Evolutionary conservation across 2,888 invertebrate genomes (phyloP), one percentile per base, ranked within the genome.

Genomic region (Tipula helvola): DNA sequence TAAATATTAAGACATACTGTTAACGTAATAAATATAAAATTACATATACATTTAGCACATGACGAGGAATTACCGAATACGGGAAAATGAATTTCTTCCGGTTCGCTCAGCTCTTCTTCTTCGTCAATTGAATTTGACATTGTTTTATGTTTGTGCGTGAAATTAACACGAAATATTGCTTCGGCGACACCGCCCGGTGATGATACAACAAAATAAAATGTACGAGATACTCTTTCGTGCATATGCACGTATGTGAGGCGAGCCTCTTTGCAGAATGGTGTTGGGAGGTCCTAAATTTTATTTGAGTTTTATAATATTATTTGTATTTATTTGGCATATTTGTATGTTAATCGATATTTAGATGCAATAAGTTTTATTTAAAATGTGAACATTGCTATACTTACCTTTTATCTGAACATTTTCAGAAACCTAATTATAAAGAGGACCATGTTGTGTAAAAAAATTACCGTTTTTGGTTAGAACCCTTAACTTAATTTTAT

Each of bases 1-100:
- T 36, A 87, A 18, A 87, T 44, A 39, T 85, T 39, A 85, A 86
- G 18, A 86, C 16, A 86, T 71, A 71, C 36, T 36, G 84, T 18
- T 41, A 42, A 39, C 57, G 83, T 83, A 42, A 87, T 36, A 47
- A 87, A 13, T 83, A 42, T 13, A 86, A 71, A 85, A 85, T 85
- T 42, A 86, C 13, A 52, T 71, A 47, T 87, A 86, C 83, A 86
- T 36, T 85, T 83, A 86, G 42, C 18, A 86, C 57, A 36, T 86
- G 83, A 83, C 83, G 88, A 87, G 18, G 87, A 87, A 36, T 87
- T 87, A 86, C 91, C 91, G 87, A 91, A 91, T 12, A 91, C 91
- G 0, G 91, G 91, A 88, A 91, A 91, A 88, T 91, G 91, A 87
- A 91, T 91, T 89, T 91, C 91, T 88, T 91, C 91, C 83, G 91